phyloP scores from a whole-genome alignment of 2,113 vertebrate genomes.

The Arothron firmamentum region DNA sequence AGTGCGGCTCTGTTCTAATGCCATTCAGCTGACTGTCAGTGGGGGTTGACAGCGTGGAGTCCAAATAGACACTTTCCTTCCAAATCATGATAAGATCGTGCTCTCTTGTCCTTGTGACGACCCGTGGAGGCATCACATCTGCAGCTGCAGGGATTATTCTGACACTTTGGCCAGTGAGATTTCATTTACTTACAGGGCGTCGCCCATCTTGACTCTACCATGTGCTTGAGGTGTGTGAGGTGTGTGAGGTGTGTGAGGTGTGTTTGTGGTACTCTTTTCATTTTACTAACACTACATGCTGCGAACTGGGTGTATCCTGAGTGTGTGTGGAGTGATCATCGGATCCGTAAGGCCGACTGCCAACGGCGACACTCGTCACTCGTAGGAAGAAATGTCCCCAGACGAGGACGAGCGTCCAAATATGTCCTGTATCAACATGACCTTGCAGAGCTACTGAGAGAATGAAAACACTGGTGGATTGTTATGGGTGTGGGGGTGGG shows the following conservation, averaged over 20 bases:
- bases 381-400: neutral
- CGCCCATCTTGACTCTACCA: conserved; percentile 1
- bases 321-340: neutral
- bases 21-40: conserved; percentile 1
- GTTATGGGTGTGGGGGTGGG: no score
- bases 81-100: neutral
- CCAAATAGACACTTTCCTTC: neutral
- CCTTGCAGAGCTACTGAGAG: neutral
- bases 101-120: neutral
- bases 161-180: neutral
- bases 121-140: neutral
- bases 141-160: neutral
- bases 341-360: no score
- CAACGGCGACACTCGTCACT: neutral
- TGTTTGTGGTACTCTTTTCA: neutral
- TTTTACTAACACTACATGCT: neutral
- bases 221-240: no score
- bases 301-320: neutral
- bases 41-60: conserved; percentile 10
- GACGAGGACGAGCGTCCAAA: neutral
- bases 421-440: conserved; percentile 5
- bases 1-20: conserved; percentile 36
- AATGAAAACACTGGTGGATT: neutral
- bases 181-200: conserved; percentile 22
- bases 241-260: conserved; percentile 2